phyloP scores from a whole-genome alignment of 2,113 vertebrate genomes.

The Lagopus muta region DNA sequence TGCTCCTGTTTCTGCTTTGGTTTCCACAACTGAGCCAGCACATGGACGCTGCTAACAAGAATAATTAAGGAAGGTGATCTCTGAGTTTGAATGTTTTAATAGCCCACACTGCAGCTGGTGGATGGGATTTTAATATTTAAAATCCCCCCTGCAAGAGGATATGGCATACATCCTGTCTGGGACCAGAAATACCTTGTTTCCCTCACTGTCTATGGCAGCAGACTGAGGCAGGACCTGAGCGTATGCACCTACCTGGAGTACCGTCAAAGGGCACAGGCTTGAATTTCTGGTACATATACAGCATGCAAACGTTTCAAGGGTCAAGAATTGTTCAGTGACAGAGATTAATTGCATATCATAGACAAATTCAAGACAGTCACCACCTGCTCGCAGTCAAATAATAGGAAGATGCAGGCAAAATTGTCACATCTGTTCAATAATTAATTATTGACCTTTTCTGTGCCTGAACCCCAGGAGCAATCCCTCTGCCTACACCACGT shows the following conservation, averaged over 20 bases:
- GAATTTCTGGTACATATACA: not conserved
- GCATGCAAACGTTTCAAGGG: not conserved
- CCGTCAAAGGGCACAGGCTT: conserved; percentile 13
- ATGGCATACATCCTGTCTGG: not conserved
- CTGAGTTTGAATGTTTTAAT: not conserved
- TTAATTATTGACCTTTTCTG: conserved; percentile 58
- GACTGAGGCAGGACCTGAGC: not conserved
- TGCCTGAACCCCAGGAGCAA: not conserved
- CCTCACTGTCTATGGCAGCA: not conserved
- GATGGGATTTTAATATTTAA: not conserved
- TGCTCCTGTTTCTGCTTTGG: not conserved
- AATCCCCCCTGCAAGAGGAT: not conserved
- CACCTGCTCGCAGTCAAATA: conserved; percentile 1
- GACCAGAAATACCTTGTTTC: not conserved
- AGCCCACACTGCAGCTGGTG: not conserved
- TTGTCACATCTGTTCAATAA: conserved; percentile 50
- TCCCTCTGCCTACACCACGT: not conserved
- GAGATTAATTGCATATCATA: conserved; percentile 8
- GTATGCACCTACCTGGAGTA: not conserved
- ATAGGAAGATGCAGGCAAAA: conserved; percentile 39
- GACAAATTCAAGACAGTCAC: conserved; percentile 39
- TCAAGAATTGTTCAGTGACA: conserved; percentile 18
- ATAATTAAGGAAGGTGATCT: not conserved
- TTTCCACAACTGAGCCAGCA: not conserved
- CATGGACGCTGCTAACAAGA: not conserved